These are phyloP conservation scores for Candidula unifasciata DNA, from an alignment of 2,888 invertebrate genomes.

Conservation along the genomic window DNA sequence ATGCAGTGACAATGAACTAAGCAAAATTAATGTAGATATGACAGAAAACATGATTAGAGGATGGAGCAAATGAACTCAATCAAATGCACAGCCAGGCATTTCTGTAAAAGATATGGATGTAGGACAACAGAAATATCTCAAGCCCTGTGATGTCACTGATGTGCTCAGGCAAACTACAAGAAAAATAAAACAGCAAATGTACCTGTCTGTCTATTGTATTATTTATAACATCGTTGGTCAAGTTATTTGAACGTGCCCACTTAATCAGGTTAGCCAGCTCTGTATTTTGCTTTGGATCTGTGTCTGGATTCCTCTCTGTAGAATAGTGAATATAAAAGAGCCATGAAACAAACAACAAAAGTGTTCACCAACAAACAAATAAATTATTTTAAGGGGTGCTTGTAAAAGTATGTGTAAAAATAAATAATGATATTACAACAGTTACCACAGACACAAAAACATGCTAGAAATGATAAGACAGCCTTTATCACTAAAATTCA, in stretches of 20 bases:
- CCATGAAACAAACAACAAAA: background rate
- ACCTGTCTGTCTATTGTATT: slow-evolving; percentile 80
- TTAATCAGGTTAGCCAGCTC: slow-evolving; percentile 82
- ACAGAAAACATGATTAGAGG: background rate
- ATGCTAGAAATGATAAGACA: too few relatives aligned
- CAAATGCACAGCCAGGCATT: too few relatives aligned
- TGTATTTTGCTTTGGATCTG: slow-evolving; percentile 82
- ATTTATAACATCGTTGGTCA: slow-evolving; percentile 83
- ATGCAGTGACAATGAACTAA: too few relatives aligned
- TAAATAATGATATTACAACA: too few relatives aligned
- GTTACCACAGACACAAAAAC: too few relatives aligned
- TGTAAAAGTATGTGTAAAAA: too few relatives aligned
- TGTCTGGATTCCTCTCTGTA: slow-evolving; percentile 59
- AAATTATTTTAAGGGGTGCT: background rate
- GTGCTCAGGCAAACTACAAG: too few relatives aligned
- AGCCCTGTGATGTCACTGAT: too few relatives aligned
- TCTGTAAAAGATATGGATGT: too few relatives aligned
- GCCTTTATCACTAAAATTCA: too few relatives aligned
- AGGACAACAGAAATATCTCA: too few relatives aligned
- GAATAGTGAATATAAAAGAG: background rate
- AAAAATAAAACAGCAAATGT: slow-evolving; percentile 50
- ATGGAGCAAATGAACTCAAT: slow-evolving; percentile 5
- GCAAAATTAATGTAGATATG: background rate
- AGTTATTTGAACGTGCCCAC: slow-evolving; percentile 82
- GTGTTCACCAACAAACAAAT: background rate